Base-by-base conservation (phyloP, 2,797 vertebrate genomes). In the Leuciscus waleckii region DNA sequence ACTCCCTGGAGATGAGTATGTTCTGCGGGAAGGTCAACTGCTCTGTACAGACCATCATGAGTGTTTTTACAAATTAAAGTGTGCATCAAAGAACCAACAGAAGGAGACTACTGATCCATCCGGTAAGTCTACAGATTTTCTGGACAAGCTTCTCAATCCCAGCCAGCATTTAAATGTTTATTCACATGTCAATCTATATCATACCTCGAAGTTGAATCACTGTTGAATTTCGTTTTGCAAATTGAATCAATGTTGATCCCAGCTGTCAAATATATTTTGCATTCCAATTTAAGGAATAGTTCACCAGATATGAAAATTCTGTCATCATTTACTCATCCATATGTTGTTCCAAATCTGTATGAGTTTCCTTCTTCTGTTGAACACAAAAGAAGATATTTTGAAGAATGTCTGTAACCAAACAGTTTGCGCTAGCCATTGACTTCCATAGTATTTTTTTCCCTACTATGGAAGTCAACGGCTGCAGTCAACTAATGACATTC, bases 1-100 rank as follows among this genome's bases (percentile, higher is more conserved):
- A 74, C 94, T 98, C 83, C 97, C 98, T 13, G 98, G 98, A 2
- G 97, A 99, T 85, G 96, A 98, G 92, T 98, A 98, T 93, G 96
- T 97, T 70, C 92, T 99, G 88, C 95, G 95, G 91, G 96, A 98
- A 51, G 97, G 97, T 51, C 96, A 96, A 90, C 93, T 97, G 88
- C 95, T 98, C 68, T 99, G 98, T 93, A 95, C 96, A 69, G 96
- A 96, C 2, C 97, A 98, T 91, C 97, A 97, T 92, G 58, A 95
- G 94, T 90, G 93, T 94, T 84, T 90, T 94, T 84, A 93, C 93
- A 58, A 96, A 96, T 88, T 93, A 96, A 79, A 88, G 90, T 87
- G 94, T 93, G 89, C 86, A 94, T 43, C 95, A 95, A 21, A 19
- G 65, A n/a, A 70, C 16, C 32, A 49, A 7, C 67, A 37, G 35